A percentile compares a stretch with the other conserved stretches of the same genome.
Conservation (phyloP, 2,888 invertebrate species). For the Selenia dentaria region DNA sequence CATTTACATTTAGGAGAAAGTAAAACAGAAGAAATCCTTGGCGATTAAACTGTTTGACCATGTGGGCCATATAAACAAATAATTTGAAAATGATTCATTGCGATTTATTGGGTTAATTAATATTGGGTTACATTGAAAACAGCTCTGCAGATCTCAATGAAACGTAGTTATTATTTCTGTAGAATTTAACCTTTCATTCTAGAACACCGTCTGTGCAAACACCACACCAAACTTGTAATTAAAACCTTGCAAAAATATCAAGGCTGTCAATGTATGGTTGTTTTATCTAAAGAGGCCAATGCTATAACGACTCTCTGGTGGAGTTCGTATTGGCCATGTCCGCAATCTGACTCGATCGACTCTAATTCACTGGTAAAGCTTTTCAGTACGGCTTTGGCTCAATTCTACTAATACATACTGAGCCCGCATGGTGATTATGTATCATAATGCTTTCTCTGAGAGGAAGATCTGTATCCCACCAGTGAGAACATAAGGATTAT, state of each 20-base stretch:
- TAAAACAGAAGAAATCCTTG: too few relatives aligned
- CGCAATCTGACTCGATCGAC: too few relatives aligned
- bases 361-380: too few relatives aligned
- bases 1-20: too few relatives aligned
- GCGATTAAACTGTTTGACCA: neutral
- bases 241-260: conserved; percentile 18
- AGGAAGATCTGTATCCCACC: too few relatives aligned
- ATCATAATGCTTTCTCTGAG: too few relatives aligned
- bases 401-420: too few relatives aligned
- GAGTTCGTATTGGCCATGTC: too few relatives aligned
- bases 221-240: neutral
- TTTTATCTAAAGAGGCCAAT: neutral
- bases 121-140: conserved; percentile 1
- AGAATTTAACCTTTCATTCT: conserved; percentile 19
- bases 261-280: conserved; percentile 12
- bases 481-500: too few relatives aligned
- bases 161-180: conserved; percentile 6
- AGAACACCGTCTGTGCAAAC: conserved; percentile 17
- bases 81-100: conserved; percentile 13
- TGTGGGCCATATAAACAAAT: conserved; percentile 7
- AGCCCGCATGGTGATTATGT: too few relatives aligned
- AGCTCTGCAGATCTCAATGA: conserved; percentile 9
- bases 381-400: too few relatives aligned
- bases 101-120: conserved; percentile 15
- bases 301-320: too few relatives aligned